Evolutionary conservation across 1,140 invertebrate species (phyloP), one percentile per base, ranked within the genome.

Genomic region (Eulimnadia texana): DNA sequence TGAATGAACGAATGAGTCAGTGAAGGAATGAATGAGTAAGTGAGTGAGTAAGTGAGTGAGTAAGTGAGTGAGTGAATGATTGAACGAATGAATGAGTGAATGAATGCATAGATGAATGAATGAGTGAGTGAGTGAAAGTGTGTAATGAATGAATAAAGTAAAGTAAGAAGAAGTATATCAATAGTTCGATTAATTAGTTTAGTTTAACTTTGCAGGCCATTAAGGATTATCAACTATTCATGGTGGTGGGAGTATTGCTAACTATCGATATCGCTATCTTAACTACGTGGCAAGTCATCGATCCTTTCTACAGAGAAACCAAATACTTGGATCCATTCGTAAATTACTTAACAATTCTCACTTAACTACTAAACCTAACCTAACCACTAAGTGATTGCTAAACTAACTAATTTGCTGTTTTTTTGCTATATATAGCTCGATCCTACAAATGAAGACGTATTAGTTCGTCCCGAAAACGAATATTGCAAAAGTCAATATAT

Each of bases 141-240:
- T n/a, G n/a, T n/a, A n/a, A n/a, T n/a, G n/a, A n/a, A n/a, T n/a
- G n/a, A n/a, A n/a, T n/a, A n/a, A n/a, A n/a, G n/a, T n/a, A n/a
- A n/a, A n/a, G n/a, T n/a, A n/a, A n/a, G n/a, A n/a, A n/a, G n/a
- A n/a, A n/a, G n/a, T n/a, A n/a, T n/a, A n/a, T n/a, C n/a, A n/a
- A n/a, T n/a, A n/a, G n/a, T n/a, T n/a, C n/a, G 33, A 6, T 42
- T 16, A 42, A 42, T 16, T 42, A 6, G 33, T 42, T 6, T 16
- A 9, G 6, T 42, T 16, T 42, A 9, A 16, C 6, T 6, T 42
- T 42, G 6, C 33, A 42, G 88, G 84, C 97, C 2, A 95, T 99
- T 67, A 96, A 96, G 75, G 96, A 99, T 72, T 96, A 94, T 73
- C 93, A 98, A 72, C 76, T 99, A 47, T 96, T 97, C 72, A 87